phyloP scores from a whole-genome alignment of 2,113 vertebrate genomes.

The Myiagra hebetior region DNA sequence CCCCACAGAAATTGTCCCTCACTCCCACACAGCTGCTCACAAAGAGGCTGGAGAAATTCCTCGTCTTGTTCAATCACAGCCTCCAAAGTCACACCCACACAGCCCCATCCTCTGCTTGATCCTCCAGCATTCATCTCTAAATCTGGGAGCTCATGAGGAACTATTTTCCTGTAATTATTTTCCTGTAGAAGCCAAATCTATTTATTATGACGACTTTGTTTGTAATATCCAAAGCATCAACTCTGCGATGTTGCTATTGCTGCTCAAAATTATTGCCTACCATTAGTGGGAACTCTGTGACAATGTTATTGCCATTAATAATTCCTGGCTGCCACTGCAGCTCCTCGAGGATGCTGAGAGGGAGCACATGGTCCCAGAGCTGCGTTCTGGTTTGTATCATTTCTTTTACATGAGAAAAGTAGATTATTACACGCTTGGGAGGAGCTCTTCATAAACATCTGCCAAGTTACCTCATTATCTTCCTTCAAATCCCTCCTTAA shows the following conservation, averaged over 20 bases:
- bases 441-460: constrained; percentile 55
- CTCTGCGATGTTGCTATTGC: not conserved
- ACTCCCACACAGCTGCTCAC: not conserved
- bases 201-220: not conserved
- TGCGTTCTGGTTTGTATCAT: not conserved
- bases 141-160: not conserved
- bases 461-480: constrained; percentile 45
- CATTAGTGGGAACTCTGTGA: constrained; percentile 1
- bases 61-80: not conserved
- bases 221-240: constrained; percentile 14
- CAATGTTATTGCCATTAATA: constrained; percentile 38
- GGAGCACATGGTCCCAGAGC: not conserved
- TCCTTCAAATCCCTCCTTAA: constrained; percentile 40
- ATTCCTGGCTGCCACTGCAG: constrained; percentile 24
- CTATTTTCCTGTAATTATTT: constrained; percentile 27
- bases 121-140: not conserved
- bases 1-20: not conserved
- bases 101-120: not conserved
- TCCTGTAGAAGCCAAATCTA: not conserved
- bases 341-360: not conserved
- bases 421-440: constrained; percentile 34
- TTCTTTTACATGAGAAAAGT: constrained; percentile 30
- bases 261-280: constrained; percentile 7
- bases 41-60: not conserved
- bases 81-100: not conserved